Conservation (phyloP, 2,113 vertebrate species). For the Bagarius yarrelli region DNA sequence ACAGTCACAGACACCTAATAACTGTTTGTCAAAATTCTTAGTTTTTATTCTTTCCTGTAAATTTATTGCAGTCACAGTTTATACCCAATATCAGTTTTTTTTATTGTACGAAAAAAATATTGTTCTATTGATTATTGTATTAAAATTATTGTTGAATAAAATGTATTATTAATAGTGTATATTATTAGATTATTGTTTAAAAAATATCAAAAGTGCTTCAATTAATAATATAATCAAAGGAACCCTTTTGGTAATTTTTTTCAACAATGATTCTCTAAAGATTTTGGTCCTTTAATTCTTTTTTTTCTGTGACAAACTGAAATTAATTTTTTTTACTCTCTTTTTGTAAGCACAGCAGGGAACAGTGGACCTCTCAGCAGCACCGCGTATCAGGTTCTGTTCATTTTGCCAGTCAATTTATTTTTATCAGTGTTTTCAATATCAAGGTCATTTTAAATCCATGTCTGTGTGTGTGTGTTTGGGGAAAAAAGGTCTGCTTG, state of each 20-base stretch:
- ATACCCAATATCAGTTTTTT: background rate
- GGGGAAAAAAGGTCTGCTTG: background rate
- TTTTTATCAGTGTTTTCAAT: conserved; percentile 5
- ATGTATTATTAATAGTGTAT: too few species aligned
- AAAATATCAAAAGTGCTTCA: too few species aligned
- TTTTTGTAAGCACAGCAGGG: background rate
- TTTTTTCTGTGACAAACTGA: conserved; percentile 2
- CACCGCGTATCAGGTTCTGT: background rate
- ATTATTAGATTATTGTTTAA: too few species aligned
- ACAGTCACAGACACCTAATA: background rate
- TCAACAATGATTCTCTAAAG: background rate
- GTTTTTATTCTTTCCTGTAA: background rate
- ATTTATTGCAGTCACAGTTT: background rate
- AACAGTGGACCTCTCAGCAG: background rate
- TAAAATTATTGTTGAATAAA: too few species aligned
- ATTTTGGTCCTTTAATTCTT: background rate
- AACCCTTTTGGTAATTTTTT: background rate
- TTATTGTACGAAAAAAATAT: too few species aligned
- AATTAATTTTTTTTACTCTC: conserved; percentile 17
- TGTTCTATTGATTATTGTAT: too few species aligned
- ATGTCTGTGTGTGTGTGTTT: background rate
- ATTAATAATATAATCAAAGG: background rate
- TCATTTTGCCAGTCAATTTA: conserved; percentile 5
- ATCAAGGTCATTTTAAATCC: conserved; percentile 12
- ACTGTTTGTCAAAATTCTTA: background rate